Conservation (phyloP, 2,888 invertebrate genomes). For the Melanargia galathea region DNA sequence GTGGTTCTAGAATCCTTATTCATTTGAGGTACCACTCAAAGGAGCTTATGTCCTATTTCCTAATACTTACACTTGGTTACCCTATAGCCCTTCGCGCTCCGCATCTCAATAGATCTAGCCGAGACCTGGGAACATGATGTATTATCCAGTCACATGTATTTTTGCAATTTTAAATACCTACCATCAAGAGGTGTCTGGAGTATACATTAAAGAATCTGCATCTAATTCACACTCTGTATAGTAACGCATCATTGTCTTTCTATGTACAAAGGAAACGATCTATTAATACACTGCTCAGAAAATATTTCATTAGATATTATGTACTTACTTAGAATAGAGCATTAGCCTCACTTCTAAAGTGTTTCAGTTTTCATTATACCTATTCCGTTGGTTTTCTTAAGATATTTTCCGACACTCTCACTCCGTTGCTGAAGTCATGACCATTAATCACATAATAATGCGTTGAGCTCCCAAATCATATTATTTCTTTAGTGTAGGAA, state of each 20-base stretch:
- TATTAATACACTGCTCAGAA: not conserved
- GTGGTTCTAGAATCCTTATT: no score
- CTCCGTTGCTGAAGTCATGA: no score
- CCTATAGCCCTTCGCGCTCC: constrained; percentile 52
- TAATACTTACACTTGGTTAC: constrained; percentile 41
- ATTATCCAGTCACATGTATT: constrained; percentile 38
- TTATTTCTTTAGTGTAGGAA: no score
- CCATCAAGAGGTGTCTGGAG: constrained; percentile 9
- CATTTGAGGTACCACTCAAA: no score
- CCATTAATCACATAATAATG: no score
- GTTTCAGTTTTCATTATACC: no score
- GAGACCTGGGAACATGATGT: constrained; percentile 39
- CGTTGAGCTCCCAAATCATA: no score
- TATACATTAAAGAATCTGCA: constrained; percentile 19
- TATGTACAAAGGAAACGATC: constrained; percentile 10
- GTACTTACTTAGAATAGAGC: no score
- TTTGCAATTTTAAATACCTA: constrained; percentile 29
- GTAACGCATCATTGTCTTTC: not conserved
- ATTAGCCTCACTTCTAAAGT: no score
- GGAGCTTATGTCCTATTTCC: no score
- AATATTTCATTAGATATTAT: not conserved
- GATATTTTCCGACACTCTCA: no score
- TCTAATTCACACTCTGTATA: constrained; percentile 6
- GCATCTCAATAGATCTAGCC: constrained; percentile 53
- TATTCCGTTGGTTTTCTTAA: no score